phyloP scores from a whole-genome alignment of 2,888 invertebrate species.

The Dryadula phaetusa region DNA sequence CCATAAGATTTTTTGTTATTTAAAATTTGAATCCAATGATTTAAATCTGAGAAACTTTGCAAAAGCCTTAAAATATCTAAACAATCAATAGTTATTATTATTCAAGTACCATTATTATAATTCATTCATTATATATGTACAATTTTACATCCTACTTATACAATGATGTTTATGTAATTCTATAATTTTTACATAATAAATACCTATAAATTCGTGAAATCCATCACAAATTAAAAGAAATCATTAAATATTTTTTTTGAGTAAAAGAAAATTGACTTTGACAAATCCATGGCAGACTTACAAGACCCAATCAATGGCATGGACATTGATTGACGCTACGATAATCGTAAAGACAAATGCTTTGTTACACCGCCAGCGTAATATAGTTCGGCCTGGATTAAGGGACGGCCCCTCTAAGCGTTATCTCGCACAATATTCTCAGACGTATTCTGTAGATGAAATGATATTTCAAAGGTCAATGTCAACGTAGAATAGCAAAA shows the following conservation, averaged over 20 bases:
- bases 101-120: no score
- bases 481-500: constrained; percentile 31
- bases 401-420: constrained; percentile 34
- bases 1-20: neutral
- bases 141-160: no score
- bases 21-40: no score
- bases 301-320: constrained; percentile 6
- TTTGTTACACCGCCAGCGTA: constrained; percentile 32
- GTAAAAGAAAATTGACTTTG: neutral
- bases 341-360: constrained; percentile 29
- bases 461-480: constrained; percentile 39
- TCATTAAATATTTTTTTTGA: neutral
- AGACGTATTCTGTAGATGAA: constrained; percentile 35
- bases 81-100: no score
- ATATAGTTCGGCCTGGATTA: constrained; percentile 33
- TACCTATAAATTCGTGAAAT: no score
- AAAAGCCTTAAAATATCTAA: no score
- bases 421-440: constrained; percentile 42
- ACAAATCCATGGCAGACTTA: no score
- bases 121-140: no score
- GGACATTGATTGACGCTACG: constrained; percentile 19
- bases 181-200: no score
- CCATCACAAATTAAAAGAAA: no score
- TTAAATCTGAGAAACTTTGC: no score
- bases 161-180: no score